Base-by-base conservation (phyloP, 2,888 invertebrate genomes). In the Trichopoda pennipes region DNA sequence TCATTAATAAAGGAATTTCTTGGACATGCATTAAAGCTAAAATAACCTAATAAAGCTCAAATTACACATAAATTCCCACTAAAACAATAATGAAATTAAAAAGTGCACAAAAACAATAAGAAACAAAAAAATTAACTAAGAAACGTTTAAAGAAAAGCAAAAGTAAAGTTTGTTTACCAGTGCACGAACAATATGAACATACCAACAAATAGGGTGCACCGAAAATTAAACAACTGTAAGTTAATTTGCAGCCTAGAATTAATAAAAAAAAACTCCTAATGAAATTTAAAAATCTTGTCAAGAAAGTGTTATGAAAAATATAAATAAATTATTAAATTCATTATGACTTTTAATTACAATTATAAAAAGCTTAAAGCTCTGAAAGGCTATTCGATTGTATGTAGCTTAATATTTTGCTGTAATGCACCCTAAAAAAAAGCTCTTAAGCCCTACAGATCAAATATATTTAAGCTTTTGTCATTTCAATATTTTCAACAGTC, bases 1-100 rank as follows among this genome's bases (percentile, higher is more conserved):
- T 69, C 56, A 64, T 73, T 32, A 8, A 66, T n/a, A 44, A 49
- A 49, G 60, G 32, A 64, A 60, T 68, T 63, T 63, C 61, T 69
- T 77, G 42, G 38, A 63, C 68, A 77, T 73, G 72, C 51, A 32
- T 73, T 68, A 77, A 81, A 77, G 69, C 81, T 81, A 73, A 81
- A 77, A 77, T 77, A 81, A 81, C 81, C 81, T 73, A 81, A 77
- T 81, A 81, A 81, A 81, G 77, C 73, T 81, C 81, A 81, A 81
- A 81, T 81, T 81, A 81, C 81, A 73, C 73, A 69, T 69, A 56
- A 81, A 81, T 81, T 77, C 81, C 77, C 81, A 81, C 77, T 81
- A 77, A 81, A 77, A 72, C 77, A 77, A 73, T 69, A 16, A 42
- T 28, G 68, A 76, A 77, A 73, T 61, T 14, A 51, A 68, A 68